Evolutionary conservation across 2,888 invertebrate genomes (phyloP).

Genomic region (Agonopterix heracliana): DNA sequence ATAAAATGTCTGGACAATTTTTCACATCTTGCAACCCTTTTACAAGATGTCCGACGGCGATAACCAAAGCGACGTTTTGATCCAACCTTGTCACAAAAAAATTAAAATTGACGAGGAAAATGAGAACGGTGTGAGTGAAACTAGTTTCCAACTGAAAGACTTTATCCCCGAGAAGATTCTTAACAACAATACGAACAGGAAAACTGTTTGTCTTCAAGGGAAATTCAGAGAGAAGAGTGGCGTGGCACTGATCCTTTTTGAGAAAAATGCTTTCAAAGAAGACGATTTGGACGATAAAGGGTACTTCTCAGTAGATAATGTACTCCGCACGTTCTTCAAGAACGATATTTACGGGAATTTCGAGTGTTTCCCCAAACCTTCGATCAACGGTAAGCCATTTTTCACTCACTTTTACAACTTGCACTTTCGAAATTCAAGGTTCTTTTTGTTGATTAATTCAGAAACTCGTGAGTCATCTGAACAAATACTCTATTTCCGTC

Average conservation of each 20-base stretch:
- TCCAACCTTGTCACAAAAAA: conserved; percentile 55
- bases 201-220: conserved; percentile 83
- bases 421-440: conserved; percentile 39
- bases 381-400: conserved; percentile 78
- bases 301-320: conserved; percentile 79
- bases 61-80: conserved; percentile 44
- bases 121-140: conserved; percentile 45
- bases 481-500: conserved; percentile 6
- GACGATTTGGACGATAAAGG: conserved; percentile 71
- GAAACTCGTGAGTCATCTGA: not conserved
- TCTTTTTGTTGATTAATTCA: conserved; percentile 33
- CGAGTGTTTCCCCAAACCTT: conserved; percentile 79
- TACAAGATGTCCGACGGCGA: conserved; percentile 67
- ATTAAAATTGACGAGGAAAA: conserved; percentile 55
- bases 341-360: conserved; percentile 93
- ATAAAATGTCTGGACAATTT: not conserved
- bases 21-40: conserved; percentile 29
- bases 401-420: conserved; percentile 14
- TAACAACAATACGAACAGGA: conserved; percentile 82
- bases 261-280: conserved; percentile 87
- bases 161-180: conserved; percentile 82
- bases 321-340: conserved; percentile 79
- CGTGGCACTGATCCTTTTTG: conserved; percentile 84
- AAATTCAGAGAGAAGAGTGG: conserved; percentile 78
- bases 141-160: conserved; percentile 72